Evolutionary conservation across 2,113 vertebrate genomes (phyloP), one percentile per base, ranked within the genome.

Genomic region (Bubo bubo): DNA sequence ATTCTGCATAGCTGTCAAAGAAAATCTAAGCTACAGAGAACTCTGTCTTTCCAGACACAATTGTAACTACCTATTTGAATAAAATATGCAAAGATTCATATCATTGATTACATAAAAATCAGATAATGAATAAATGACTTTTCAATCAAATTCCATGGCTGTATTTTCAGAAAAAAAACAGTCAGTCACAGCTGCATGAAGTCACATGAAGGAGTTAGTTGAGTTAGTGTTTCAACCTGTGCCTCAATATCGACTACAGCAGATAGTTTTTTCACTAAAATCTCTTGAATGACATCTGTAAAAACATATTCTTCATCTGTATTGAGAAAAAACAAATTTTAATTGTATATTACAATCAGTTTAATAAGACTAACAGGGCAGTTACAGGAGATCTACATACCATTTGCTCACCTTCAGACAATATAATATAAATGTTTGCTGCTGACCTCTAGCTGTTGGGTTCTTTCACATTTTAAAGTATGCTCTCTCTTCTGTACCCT

Each of bases 21-120:
- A 87, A 90, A 67, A 86, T 72, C 28, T 86, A 59, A 68, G 34
- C 34, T 72, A 60, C 34, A 56, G 43, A 86, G 45, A 93, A 72
- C 17, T 87, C 53, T 41, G 20, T 59, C 39, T 86, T 86, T 62
- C 58, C 53, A 80, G 53, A 83, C 71, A 86, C 19, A 93, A 43
- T 56, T 94, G 52, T 47, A 92, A 75, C 71, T 88, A 52, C 30
- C 15, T 63, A 59, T 86, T 91, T 90, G 49, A 94, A 97, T 88
- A 86, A 95, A 79, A 94, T 94, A 94, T 73, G 53, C 63, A 77
- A 81, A 66, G 79, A 86, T 88, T 91, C 39, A 43, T 88, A 52
- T 79, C 3, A 62, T 30, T 86, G 39, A 83, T 88, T 71, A 68
- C 63, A 92, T 90, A 86, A 91, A 95, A 88, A 88, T 91, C 58